phyloP scores from a whole-genome alignment of 2,888 invertebrate genomes.

The Dicycla oo region DNA sequence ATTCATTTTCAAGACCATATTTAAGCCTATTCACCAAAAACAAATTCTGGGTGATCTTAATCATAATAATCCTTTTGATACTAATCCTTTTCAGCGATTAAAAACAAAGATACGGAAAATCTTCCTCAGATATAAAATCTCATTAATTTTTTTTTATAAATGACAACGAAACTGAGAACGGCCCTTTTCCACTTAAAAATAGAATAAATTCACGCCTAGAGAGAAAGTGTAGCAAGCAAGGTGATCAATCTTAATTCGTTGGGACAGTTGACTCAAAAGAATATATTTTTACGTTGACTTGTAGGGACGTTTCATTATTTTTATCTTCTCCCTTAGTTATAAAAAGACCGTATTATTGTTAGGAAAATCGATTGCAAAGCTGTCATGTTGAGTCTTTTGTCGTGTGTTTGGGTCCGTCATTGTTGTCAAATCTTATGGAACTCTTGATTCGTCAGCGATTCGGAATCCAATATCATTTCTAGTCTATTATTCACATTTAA shows the following conservation, averaged over 20 bases:
- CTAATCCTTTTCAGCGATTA: constrained; percentile 55
- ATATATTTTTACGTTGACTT: constrained; percentile 74
- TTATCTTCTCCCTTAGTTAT: constrained; percentile 48
- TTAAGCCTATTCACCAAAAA: constrained; percentile 29
- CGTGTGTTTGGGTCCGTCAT: constrained; percentile 39
- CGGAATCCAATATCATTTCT: constrained; percentile 30
- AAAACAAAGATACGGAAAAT: constrained; percentile 59
- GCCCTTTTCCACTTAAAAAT: constrained; percentile 66
- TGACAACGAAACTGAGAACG: constrained; percentile 54
- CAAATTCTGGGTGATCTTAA: constrained; percentile 37
- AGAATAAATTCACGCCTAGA: constrained; percentile 66
- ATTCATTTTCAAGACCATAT: constrained; percentile 11
- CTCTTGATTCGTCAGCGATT: constrained; percentile 34
- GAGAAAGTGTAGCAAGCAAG: constrained; percentile 67
- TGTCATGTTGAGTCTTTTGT: constrained; percentile 54
- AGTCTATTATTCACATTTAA: constrained; percentile 27
- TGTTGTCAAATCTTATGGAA: constrained; percentile 46
- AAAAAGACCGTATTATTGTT: constrained; percentile 52
- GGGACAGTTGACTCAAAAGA: constrained; percentile 80
- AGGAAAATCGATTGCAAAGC: constrained; percentile 56
- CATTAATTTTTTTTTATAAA: constrained; percentile 58
- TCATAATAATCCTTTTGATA: constrained; percentile 54
- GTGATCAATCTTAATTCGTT: constrained; percentile 82
- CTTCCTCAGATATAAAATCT: constrained; percentile 57
- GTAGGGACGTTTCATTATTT: constrained; percentile 75